phyloP scores from a whole-genome alignment of 2,113 vertebrate genomes.

The Stictonetta naevosa region DNA sequence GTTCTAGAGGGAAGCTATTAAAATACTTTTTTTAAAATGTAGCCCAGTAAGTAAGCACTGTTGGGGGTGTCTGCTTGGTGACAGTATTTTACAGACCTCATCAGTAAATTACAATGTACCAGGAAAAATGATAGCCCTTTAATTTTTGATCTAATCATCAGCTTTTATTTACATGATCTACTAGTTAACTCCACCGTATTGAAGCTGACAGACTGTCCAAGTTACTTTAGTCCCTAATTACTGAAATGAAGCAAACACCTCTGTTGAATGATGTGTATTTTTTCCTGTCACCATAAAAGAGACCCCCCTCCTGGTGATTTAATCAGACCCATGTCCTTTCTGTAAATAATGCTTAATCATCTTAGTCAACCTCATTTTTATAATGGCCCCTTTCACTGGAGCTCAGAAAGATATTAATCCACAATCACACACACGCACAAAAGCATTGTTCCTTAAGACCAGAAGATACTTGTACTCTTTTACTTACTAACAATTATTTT shows the following conservation, averaged over 20 bases:
- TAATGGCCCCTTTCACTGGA: constrained; percentile 77
- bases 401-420: constrained; percentile 67
- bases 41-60: background rate
- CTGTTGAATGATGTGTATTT: constrained; percentile 3
- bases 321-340: constrained; percentile 57
- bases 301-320: constrained; percentile 4
- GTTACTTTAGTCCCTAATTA: constrained; percentile 77
- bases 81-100: background rate
- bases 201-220: constrained; percentile 77
- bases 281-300: constrained; percentile 23
- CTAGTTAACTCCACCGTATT: constrained; percentile 74
- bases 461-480: constrained; percentile 39
- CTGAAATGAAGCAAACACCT: constrained; percentile 58
- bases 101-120: background rate
- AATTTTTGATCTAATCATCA: constrained; percentile 89
- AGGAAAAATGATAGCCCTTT: constrained; percentile 67
- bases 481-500: constrained; percentile 44
- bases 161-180: constrained; percentile 89
- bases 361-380: constrained; percentile 82
- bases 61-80: background rate
- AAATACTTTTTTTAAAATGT: background rate
- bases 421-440: background rate
- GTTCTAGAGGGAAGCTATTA: background rate
- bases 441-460: constrained; percentile 20
- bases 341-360: constrained; percentile 88